phyloP scores from a whole-genome alignment of 2,888 invertebrate genomes.

The Crossocerus cetratus region DNA sequence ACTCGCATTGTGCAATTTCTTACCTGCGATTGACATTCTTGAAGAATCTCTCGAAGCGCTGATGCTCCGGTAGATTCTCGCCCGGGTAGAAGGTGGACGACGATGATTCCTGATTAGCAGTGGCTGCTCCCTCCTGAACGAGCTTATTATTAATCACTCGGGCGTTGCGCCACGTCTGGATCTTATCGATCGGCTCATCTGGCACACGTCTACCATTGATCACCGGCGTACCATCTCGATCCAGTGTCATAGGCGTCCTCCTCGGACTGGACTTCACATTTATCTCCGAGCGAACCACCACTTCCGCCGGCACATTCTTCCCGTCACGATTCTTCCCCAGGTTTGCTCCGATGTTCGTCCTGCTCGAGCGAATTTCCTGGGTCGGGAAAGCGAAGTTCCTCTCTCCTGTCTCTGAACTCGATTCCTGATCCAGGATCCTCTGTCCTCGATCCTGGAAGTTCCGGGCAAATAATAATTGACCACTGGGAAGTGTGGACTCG shows the following conservation, averaged over 20 bases:
- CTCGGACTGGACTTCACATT: slow-evolving; percentile 79
- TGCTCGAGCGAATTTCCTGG: slow-evolving; percentile 61
- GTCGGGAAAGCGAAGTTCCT: slow-evolving; percentile 60
- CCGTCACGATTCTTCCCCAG: slow-evolving; percentile 76
- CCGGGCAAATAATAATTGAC: slow-evolving; percentile 48
- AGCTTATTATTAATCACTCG: slow-evolving; percentile 91
- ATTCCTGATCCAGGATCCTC: slow-evolving; percentile 44
- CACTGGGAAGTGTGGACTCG: slow-evolving; percentile 15
- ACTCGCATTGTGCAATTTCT: not conserved
- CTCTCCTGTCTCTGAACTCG: slow-evolving; percentile 17
- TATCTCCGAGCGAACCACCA: slow-evolving; percentile 82
- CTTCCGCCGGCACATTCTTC: slow-evolving; percentile 83
- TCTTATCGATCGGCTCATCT: slow-evolving; percentile 88
- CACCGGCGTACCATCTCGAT: slow-evolving; percentile 86
- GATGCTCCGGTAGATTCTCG: slow-evolving; percentile 53
- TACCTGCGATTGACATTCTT: slow-evolving; percentile 72
- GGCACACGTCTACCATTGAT: slow-evolving; percentile 90
- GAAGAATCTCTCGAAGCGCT: slow-evolving; percentile 70
- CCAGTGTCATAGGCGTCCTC: slow-evolving; percentile 82
- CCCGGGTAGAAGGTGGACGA: slow-evolving; percentile 36
- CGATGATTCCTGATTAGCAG: slow-evolving; percentile 81
- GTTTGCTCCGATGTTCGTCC: slow-evolving; percentile 73
- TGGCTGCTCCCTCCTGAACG: slow-evolving; percentile 84
- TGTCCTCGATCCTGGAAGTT: slow-evolving; percentile 55
- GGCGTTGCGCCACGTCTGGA: slow-evolving; percentile 91